These are phyloP conservation scores for Micrasema minimum DNA, from an alignment of 1,140 invertebrate species.

Conservation along the genomic window DNA sequence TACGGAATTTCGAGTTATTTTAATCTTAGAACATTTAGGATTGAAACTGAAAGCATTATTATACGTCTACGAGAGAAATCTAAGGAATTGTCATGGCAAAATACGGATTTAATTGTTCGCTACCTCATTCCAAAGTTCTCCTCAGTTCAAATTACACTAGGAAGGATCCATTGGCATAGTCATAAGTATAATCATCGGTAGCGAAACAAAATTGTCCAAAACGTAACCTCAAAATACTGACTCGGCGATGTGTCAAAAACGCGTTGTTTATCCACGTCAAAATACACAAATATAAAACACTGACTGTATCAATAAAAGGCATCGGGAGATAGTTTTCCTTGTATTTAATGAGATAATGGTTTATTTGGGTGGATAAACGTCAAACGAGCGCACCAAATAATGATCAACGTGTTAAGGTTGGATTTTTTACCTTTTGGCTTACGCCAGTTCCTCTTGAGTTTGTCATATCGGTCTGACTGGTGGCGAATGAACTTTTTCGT, in stretches of 20 bases:
- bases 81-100: too few species aligned
- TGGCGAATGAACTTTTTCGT: constrained; percentile 97
- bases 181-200: constrained; percentile 35
- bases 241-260: too few species aligned
- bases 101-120: neutral
- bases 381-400: neutral
- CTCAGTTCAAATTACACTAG: constrained; percentile 47
- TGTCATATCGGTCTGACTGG: constrained; percentile 96
- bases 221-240: constrained; percentile 11
- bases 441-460: constrained; percentile 81
- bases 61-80: too few species aligned
- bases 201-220: neutral
- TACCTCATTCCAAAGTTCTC: constrained; percentile 37
- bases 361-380: neutral
- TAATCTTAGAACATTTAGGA: too few species aligned
- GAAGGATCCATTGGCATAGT: constrained; percentile 47
- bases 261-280: too few species aligned
- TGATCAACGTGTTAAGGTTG: constrained; percentile 25
- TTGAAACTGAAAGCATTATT: too few species aligned
- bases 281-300: too few species aligned
- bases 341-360: too few species aligned
- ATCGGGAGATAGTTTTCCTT: too few species aligned
- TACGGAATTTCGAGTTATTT: neutral
- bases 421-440: constrained; percentile 68
- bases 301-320: too few species aligned